Evolutionary conservation across 2,113 vertebrate genomes (phyloP).

Genomic region (Limnothrissa miodon): DNA sequence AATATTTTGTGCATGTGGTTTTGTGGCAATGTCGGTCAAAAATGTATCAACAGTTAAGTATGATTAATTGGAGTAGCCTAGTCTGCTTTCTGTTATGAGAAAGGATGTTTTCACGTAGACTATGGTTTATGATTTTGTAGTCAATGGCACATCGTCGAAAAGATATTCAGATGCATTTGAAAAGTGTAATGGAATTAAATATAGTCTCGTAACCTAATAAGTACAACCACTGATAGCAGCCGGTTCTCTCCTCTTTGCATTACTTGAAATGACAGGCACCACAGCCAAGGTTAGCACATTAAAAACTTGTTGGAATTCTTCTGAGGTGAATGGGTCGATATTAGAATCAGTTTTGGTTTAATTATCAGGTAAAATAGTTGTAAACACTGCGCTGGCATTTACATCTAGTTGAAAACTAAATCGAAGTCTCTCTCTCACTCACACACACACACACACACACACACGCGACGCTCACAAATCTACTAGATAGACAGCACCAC

Average conservation of each 20-base stretch:
- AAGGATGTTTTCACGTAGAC: neutral
- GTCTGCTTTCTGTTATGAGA: neutral
- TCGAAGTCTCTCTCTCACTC: neutral
- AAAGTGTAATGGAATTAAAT: neutral
- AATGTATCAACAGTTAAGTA: neutral
- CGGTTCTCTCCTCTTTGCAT: neutral
- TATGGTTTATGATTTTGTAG: neutral
- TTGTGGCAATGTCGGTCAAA: neutral
- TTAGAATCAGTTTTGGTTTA: neutral
- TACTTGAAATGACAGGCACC: neutral
- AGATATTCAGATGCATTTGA: neutral
- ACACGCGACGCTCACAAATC: neutral
- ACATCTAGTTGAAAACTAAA: neutral
- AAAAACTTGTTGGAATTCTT: neutral
- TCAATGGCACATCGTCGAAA: neutral
- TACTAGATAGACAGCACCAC: neutral
- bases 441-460: conserved; percentile 7
- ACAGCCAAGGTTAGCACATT: neutral
- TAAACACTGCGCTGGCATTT: neutral
- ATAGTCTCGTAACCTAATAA: neutral
- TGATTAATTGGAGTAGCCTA: neutral
- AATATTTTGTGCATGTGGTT: neutral
- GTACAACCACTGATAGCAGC: neutral
- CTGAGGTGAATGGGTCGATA: neutral
- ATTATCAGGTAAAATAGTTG: neutral